These are phyloP conservation scores for Microtus oregoni DNA, from an alignment of 2,113 vertebrate species.

Conservation along the genomic window DNA sequence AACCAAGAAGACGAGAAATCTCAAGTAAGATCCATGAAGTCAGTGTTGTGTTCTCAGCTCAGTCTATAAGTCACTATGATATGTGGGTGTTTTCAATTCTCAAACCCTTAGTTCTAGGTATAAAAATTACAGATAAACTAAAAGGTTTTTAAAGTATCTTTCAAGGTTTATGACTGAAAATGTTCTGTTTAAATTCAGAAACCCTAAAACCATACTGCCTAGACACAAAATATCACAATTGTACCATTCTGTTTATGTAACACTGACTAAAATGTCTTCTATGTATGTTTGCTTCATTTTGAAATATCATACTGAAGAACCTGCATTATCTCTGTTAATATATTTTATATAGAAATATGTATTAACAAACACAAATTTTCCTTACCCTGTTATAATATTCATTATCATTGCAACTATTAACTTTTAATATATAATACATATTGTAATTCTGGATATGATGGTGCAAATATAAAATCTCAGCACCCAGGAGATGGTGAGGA, in stretches of 20 bases:
- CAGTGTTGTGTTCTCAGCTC: neutral
- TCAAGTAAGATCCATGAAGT: conserved; percentile 25
- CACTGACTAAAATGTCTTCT: neutral
- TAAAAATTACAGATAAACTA: neutral
- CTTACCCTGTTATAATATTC: neutral
- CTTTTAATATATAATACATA: neutral
- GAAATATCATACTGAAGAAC: neutral
- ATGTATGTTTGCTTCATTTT: neutral
- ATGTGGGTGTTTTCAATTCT: neutral
- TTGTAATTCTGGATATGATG: neutral
- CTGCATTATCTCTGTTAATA: neutral
- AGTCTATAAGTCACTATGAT: neutral
- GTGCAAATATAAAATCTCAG: neutral
- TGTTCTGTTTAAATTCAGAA: neutral
- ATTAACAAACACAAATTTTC: neutral
- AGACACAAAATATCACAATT: neutral
- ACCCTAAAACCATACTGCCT: neutral
- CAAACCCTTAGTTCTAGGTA: neutral
- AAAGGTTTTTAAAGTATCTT: neutral
- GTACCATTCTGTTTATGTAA: neutral
- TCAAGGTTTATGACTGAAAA: conserved; percentile 11
- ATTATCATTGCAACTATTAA: neutral
- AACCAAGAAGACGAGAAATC: neutral
- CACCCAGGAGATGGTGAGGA: no score
- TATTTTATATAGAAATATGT: neutral